Conservation (phyloP, 1,140 invertebrate genomes). For the Palaemon carinicauda region DNA sequence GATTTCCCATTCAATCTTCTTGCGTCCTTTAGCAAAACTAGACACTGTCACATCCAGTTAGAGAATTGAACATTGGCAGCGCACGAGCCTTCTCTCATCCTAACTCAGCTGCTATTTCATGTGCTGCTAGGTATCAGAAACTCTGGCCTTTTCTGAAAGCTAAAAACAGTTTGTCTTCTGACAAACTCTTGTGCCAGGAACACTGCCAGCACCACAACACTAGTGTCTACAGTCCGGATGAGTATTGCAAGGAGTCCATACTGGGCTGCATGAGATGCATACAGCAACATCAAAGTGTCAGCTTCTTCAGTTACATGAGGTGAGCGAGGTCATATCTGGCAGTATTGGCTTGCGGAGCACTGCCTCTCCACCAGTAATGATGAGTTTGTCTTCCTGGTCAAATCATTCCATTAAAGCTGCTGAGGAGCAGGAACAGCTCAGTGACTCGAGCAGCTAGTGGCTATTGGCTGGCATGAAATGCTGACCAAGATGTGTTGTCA, state of each 20-base stretch:
- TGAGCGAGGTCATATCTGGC: neutral
- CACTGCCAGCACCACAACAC: no score
- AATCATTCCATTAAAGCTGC: neutral
- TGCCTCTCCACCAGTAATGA: neutral
- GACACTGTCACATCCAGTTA: conserved; percentile 21
- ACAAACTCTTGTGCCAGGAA: no score
- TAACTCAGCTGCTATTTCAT: neutral
- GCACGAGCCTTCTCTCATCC: conserved; percentile 11
- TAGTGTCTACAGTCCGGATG: no score
- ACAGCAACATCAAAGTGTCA: no score
- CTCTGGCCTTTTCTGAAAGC: neutral
- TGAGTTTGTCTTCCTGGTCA: conserved; percentile 1
- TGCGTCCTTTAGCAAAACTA: conserved; percentile 18
- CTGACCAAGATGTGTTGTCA: no score
- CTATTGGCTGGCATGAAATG: no score
- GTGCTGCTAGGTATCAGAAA: conserved; percentile 23
- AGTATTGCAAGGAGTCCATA: no score
- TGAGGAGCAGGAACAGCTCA: neutral
- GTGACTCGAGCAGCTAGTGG: neutral
- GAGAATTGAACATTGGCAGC: conserved; percentile 26
- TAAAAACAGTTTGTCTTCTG: no score
- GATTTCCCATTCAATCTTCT: no score
- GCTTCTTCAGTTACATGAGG: no score
- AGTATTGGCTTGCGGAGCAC: conserved; percentile 9
- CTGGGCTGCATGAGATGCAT: no score